phyloP scores from a whole-genome alignment of 2,113 vertebrate species.

The Ellobius talpinus region DNA sequence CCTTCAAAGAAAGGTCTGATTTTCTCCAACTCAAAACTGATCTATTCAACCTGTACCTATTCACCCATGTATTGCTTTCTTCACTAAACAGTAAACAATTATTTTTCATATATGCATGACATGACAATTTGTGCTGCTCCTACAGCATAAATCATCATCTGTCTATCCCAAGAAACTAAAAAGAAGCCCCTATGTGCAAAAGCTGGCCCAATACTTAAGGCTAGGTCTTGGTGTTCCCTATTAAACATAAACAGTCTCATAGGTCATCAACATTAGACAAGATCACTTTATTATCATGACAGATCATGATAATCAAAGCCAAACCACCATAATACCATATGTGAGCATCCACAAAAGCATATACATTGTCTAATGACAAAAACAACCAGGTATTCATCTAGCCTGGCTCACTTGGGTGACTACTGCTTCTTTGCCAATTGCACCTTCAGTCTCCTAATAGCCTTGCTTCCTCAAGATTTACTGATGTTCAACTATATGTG shows the following conservation, averaged over 20 bases:
- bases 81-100: slow-evolving; percentile 5
- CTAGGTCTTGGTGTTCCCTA: background rate
- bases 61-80: background rate
- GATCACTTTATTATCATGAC: background rate
- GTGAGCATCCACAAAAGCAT: background rate
- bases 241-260: slow-evolving; percentile 4
- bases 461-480: background rate
- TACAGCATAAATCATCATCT: background rate
- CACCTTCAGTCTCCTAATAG: background rate
- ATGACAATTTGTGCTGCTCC: background rate
- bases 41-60: background rate
- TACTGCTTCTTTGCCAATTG: background rate
- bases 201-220: background rate
- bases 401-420: background rate
- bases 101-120: background rate
- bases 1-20: background rate
- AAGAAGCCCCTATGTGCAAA: background rate
- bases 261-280: background rate
- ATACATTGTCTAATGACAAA: background rate
- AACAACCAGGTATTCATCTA: background rate
- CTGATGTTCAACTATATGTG: background rate
- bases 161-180: background rate
- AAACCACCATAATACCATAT: background rate
- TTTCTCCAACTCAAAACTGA: background rate
- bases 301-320: background rate